These are phyloP conservation scores for Zaprionus gabonicus DNA, from an alignment of 1,140 invertebrate genomes.

Conservation along the genomic window DNA sequence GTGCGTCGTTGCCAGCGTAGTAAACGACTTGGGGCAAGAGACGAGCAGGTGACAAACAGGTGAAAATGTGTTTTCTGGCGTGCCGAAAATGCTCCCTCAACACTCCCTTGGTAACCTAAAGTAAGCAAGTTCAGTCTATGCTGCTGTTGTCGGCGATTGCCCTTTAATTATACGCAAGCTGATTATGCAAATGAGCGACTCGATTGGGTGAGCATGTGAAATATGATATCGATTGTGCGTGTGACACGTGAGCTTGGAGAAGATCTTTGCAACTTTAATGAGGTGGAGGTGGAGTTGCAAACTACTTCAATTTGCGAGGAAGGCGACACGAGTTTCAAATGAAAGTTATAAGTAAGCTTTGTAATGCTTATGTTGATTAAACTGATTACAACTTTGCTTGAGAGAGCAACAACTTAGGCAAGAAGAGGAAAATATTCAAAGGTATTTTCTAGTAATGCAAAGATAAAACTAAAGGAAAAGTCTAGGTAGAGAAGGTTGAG, in stretches of 20 bases:
- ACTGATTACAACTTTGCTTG: not conserved
- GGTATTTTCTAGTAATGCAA: not conserved
- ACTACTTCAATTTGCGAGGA: not conserved
- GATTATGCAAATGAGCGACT: constrained; percentile 69
- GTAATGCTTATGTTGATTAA: not conserved
- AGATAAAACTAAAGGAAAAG: too few species aligned
- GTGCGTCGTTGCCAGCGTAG: constrained; percentile 44
- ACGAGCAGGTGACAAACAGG: constrained; percentile 16
- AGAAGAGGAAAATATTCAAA: not conserved
- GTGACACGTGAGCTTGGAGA: not conserved
- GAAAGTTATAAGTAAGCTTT: not conserved
- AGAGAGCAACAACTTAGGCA: not conserved
- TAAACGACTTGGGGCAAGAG: constrained; percentile 37
- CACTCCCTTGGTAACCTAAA: constrained; percentile 20
- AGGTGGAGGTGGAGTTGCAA: not conserved
- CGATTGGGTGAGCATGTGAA: constrained; percentile 51
- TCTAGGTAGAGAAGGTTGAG: too few species aligned
- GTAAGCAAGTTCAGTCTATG: not conserved
- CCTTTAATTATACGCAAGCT: constrained; percentile 77
- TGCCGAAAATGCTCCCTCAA: constrained; percentile 4
- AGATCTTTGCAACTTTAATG: constrained; percentile 51
- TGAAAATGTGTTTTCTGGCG: constrained; percentile 55
- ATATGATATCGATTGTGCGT: constrained; percentile 55
- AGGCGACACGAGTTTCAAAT: not conserved
- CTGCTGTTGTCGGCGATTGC: constrained; percentile 49